phyloP scores from a whole-genome alignment of 2,888 invertebrate genomes.

The Onchidella celtica region DNA sequence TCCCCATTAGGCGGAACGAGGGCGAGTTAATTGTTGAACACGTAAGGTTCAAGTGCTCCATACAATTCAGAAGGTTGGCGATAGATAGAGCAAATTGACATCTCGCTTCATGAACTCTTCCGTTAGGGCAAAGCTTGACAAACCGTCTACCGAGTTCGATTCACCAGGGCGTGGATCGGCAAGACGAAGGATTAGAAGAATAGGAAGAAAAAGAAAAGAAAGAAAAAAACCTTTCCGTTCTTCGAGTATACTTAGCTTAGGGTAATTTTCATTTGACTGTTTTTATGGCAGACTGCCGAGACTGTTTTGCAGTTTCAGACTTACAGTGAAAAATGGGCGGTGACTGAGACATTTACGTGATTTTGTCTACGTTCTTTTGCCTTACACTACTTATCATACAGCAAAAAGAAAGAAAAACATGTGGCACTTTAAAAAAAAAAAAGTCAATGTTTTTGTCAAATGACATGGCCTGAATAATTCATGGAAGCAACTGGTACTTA shows the following conservation, averaged over 20 bases:
- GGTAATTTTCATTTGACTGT: neutral
- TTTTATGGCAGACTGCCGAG: neutral
- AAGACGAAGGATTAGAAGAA: neutral
- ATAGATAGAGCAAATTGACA: neutral
- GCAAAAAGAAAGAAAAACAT: neutral
- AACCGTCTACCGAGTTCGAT: neutral
- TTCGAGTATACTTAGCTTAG: neutral
- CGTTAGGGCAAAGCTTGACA: neutral
- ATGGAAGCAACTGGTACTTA: too few species aligned
- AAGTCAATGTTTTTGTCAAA: too few species aligned
- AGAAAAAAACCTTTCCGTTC: neutral
- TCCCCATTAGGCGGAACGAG: neutral
- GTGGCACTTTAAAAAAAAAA: neutral
- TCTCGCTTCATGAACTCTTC: neutral
- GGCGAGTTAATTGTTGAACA: neutral
- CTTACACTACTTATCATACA: too few species aligned
- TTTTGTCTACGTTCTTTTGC: too few species aligned
- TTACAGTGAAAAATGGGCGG: neutral
- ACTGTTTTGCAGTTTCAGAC: neutral
- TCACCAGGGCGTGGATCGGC: neutral
- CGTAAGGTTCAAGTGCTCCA: neutral
- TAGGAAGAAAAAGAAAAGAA: constrained; percentile 3
- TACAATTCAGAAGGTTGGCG: neutral
- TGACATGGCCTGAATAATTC: too few species aligned
- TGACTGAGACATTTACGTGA: too few species aligned